Percentiles rank a stretch among this genome's conserved stretches.
Conservation (phyloP, 2,888 invertebrate species). For the Xestia sexstrigata region DNA sequence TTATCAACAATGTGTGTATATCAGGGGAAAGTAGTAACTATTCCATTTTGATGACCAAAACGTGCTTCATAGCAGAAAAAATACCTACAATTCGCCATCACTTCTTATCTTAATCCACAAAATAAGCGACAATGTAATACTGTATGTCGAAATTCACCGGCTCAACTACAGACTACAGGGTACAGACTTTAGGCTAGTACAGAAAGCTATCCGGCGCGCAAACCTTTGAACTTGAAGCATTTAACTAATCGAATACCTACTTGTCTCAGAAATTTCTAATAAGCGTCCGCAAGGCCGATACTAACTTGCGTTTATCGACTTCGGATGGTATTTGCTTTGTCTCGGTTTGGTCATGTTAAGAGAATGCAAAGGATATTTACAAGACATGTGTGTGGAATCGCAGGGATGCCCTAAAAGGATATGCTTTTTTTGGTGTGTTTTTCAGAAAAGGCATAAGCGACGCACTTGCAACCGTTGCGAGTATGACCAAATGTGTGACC, state of each 20-base stretch:
- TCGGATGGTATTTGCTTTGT: constrained; percentile 32
- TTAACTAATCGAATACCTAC: constrained; percentile 76
- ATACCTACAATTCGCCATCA: constrained; percentile 1
- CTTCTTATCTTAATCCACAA: constrained; percentile 44
- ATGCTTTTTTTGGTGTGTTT: background rate
- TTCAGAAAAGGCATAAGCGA: background rate
- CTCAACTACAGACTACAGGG: constrained; percentile 22
- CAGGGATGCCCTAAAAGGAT: background rate
- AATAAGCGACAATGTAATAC: constrained; percentile 70
- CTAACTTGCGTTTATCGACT: constrained; percentile 44
- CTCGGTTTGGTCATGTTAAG: background rate
- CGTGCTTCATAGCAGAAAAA: background rate
- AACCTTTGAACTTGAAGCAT: constrained; percentile 75
- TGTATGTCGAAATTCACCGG: constrained; percentile 59
- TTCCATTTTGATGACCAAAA: background rate
- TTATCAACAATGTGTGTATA: background rate
- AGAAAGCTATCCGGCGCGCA: constrained; percentile 58
- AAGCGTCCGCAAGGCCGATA: constrained; percentile 54
- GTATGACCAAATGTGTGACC: background rate
- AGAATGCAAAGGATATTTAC: background rate
- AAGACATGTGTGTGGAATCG: background rate
- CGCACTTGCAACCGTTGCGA: background rate
- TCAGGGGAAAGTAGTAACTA: background rate
- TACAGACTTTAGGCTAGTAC: constrained; percentile 43
- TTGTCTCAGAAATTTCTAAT: constrained; percentile 68